Percentiles rank a stretch among this genome's conserved stretches.
Evolutionary conservation across 2,888 invertebrate genomes (phyloP).

Genomic region (Mimas tiliae): DNA sequence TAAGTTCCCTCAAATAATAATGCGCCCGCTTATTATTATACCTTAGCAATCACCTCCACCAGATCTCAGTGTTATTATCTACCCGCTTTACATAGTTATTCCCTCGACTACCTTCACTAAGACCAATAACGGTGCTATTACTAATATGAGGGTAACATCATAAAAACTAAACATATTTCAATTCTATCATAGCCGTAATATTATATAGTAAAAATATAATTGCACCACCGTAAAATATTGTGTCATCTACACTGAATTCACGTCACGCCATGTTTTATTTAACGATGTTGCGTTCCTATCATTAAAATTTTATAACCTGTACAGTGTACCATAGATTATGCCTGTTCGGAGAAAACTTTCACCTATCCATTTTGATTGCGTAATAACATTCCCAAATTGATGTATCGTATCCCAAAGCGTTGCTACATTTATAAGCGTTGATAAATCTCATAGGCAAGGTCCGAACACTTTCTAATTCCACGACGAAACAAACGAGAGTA

Average conservation of each 20-base stretch:
- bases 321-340: neutral
- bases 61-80: too few species aligned
- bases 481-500: slow-evolving; percentile 73
- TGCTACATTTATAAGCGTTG: slow-evolving; percentile 44
- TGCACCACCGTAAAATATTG: neutral
- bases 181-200: neutral
- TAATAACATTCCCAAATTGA: slow-evolving; percentile 17
- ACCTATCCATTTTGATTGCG: slow-evolving; percentile 19
- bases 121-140: too few species aligned
- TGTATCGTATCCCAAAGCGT: slow-evolving; percentile 22
- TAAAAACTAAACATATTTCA: too few species aligned
- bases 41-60: too few species aligned
- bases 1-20: too few species aligned
- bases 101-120: too few species aligned
- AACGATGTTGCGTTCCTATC: slow-evolving; percentile 14
- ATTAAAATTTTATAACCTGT: slow-evolving; percentile 20
- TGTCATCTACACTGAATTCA: slow-evolving; percentile 12
- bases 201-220: neutral
- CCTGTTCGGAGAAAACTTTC: slow-evolving; percentile 1
- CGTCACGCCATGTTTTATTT: slow-evolving; percentile 10
- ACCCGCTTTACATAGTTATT: too few species aligned
- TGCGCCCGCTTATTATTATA: too few species aligned
- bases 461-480: slow-evolving; percentile 79
- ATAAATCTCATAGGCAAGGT: slow-evolving; percentile 72
- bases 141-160: too few species aligned